Conservation (phyloP, 2,113 vertebrate species). For the Daubentonia madagascariensis region DNA sequence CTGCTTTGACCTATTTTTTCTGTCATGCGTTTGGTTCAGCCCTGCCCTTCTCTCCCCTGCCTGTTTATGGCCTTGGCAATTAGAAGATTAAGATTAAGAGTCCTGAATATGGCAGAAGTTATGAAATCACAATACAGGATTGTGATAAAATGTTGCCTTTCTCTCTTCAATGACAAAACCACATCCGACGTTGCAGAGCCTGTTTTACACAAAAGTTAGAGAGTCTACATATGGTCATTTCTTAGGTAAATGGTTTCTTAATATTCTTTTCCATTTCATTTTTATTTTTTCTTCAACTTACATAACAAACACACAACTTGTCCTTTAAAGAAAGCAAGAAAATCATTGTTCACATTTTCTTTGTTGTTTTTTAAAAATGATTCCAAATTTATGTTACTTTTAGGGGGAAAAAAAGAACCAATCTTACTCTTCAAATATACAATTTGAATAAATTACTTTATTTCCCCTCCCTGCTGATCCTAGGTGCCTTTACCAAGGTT, state of each 20-base stretch:
- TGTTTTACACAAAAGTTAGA: conserved; percentile 13
- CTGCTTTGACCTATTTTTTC: conserved; percentile 50
- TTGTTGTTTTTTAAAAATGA: conserved; percentile 16
- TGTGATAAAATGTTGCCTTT: background rate
- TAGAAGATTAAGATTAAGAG: background rate
- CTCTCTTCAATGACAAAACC: background rate
- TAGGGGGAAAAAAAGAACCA: background rate
- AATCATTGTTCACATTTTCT: conserved; percentile 36
- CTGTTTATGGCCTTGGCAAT: conserved; percentile 30
- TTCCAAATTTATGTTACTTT: conserved; percentile 56
- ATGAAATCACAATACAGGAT: background rate
- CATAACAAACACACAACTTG: conserved; percentile 51
- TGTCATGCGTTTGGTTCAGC: background rate
- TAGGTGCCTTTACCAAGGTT: conserved; percentile 59
- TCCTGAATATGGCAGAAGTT: background rate
- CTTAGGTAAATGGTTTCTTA: conserved; percentile 35
- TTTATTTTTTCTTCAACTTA: conserved; percentile 22
- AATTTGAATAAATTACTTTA: conserved; percentile 70
- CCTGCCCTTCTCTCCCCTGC: background rate
- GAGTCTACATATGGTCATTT: background rate
- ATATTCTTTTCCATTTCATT: conserved; percentile 36
- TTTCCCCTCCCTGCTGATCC: conserved; percentile 70
- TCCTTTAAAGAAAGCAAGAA: conserved; percentile 35
- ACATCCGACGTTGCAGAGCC: background rate
- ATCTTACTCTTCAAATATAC: conserved; percentile 54